These are phyloP conservation scores for Heliconius aoede DNA, from an alignment of 2,888 invertebrate species.

Conservation along the genomic window DNA sequence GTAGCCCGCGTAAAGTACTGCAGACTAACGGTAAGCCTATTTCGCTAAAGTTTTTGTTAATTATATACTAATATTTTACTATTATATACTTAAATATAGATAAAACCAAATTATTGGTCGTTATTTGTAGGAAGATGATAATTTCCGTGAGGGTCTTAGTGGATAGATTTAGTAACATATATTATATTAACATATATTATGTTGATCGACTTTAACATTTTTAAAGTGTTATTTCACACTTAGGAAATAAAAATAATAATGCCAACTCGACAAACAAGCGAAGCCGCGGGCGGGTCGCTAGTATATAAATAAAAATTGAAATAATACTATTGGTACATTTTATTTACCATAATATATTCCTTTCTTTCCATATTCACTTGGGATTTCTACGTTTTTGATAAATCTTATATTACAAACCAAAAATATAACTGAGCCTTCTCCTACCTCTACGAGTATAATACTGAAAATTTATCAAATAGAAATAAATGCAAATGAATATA, in stretches of 20 bases:
- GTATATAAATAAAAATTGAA: neutral
- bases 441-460: neutral
- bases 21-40: slow-evolving; percentile 19
- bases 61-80: neutral
- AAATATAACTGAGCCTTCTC: neutral
- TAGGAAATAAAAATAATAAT: too few species aligned
- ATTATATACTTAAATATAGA: neutral
- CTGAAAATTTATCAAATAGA: neutral
- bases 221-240: too few species aligned
- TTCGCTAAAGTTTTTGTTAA: neutral
- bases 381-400: neutral
- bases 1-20: slow-evolving; percentile 37
- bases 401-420: neutral
- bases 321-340: neutral
- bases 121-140: neutral
- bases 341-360: neutral
- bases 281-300: neutral
- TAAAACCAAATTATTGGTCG: neutral
- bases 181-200: too few species aligned
- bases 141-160: neutral
- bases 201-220: too few species aligned
- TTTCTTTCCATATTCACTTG: neutral
- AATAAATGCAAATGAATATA: neutral
- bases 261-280: too few species aligned
- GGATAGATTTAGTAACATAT: neutral